Base-by-base conservation (phyloP, 2,113 vertebrate genomes). In the Epinephelus fuscoguttatus region DNA sequence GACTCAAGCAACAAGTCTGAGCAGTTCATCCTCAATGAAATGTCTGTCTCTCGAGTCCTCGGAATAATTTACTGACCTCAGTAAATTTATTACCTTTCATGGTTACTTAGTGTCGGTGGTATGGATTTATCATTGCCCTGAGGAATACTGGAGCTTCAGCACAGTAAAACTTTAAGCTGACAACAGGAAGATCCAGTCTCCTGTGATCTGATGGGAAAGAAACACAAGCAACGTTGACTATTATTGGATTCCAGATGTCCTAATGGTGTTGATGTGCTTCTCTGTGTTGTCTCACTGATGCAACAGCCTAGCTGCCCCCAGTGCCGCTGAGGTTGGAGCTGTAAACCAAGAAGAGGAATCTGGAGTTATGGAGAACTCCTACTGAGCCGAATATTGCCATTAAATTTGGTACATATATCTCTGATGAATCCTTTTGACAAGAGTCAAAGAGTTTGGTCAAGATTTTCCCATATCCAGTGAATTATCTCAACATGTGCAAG, bases 1-100 rank as follows among this genome's bases (percentile, higher is more conserved):
- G 63, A 64, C 59, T 69, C 12, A 3, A 72, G 30, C 72, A 68
- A 67, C 50, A 40, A 80, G 33, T 4, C 40, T 1, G 1, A 62
- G 6, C 40, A 69, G 25, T 62, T 63, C 52, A 57, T 84, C 30
- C 42, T 79, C 47, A 83, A 73, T 64, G 69, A 88, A 80, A 72
- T 57, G 17, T 78, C 69, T 21, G 69, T 85, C 33, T 80, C 69
- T 60, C 15, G 45, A 64, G 68, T 14, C 47, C 55, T 56, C 40
- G 71, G 9, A 62, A 70, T 60, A 10, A 81, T 64, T 69, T 27
- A 57, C 45, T 62, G 56, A 73, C 67, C 55, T 19, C 12, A 33
- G 56, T 63, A 27, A 84, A 82, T 23, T 53, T 30, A 68, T 84
- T 68, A 75, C 25, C 11, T 25, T 61, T 60, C 15, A 5, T 21